phyloP scores from a whole-genome alignment of 2,888 invertebrate genomes.

The Netelia inedita region DNA sequence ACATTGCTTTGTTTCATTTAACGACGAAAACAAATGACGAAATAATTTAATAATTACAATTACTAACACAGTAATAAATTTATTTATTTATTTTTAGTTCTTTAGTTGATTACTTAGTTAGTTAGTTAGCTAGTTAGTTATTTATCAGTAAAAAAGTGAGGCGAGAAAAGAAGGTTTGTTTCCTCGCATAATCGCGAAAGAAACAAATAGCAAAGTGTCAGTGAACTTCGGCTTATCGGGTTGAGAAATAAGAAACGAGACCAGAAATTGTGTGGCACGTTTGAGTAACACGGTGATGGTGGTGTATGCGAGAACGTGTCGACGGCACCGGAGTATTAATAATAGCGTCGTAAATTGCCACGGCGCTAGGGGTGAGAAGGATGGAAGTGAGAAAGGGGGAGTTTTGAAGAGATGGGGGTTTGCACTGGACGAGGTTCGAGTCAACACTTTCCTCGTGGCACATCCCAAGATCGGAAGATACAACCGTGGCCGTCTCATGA shows the following conservation, averaged over 20 bases:
- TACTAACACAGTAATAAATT: no score
- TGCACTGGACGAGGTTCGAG: conserved; percentile 28
- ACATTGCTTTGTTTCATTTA: no score
- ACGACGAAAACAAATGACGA: no score
- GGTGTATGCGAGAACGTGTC: conserved; percentile 20
- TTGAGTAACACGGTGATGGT: conserved; percentile 1
- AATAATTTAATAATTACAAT: no score
- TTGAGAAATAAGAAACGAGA: conserved; percentile 21
- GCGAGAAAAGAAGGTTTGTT: neutral
- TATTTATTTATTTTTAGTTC: no score
- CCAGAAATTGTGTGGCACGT: conserved; percentile 27
- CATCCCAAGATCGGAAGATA: conserved; percentile 55
- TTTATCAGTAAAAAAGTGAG: neutral
- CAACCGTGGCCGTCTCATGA: conserved; percentile 40
- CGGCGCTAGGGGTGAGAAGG: conserved; percentile 12
- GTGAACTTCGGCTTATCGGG: neutral
- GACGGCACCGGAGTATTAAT: conserved; percentile 62
- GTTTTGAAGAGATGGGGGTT: conserved; percentile 12
- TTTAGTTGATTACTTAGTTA: no score
- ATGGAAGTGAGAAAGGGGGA: neutral
- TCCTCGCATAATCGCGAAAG: neutral
- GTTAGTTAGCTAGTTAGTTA: no score
- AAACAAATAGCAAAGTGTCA: neutral
- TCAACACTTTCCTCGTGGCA: conserved; percentile 43
- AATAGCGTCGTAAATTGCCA: conserved; percentile 60